Evolutionary conservation across 1,140 invertebrate genomes (phyloP).

Genomic region (Calycopis cecrops): DNA sequence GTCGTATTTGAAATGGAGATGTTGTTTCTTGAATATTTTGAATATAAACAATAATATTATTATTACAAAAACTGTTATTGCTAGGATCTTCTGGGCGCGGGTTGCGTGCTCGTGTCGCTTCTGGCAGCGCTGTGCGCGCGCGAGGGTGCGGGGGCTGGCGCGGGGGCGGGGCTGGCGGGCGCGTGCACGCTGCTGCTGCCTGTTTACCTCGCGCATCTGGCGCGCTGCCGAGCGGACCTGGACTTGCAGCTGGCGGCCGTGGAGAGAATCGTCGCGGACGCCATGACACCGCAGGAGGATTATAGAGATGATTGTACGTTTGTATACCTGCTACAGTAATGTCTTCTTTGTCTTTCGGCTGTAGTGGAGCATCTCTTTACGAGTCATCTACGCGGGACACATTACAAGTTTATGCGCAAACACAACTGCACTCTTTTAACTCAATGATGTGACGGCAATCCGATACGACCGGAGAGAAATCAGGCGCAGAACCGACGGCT

Average conservation of each 20-base stretch:
- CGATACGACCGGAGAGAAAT: no score
- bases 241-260: slow-evolving; percentile 88
- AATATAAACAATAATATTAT: not conserved
- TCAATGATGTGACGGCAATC: no score
- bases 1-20: no score
- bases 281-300: slow-evolving; percentile 75
- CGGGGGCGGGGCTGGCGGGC: slow-evolving; percentile 82
- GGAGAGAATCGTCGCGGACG: slow-evolving; percentile 81
- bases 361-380: no score
- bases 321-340: no score
- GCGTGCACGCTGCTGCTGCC: slow-evolving; percentile 88
- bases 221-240: slow-evolving; percentile 86
- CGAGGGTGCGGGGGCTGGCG: slow-evolving; percentile 74
- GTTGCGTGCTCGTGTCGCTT: slow-evolving; percentile 84
- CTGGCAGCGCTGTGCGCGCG: slow-evolving; percentile 78
- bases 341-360: no score
- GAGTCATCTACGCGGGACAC: no score
- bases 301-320: slow-evolving; percentile 72
- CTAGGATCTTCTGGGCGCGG: slow-evolving; percentile 88
- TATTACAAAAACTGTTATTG: slow-evolving; percentile 10
- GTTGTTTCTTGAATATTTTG: no score
- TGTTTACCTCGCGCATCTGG: slow-evolving; percentile 88
- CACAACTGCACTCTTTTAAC: no score
- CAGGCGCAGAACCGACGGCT: no score
- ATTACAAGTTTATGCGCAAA: no score